Percentiles rank a stretch among this genome's conserved stretches.
These are phyloP conservation scores for Sceliomorpha sp. DNA, from an alignment of 2,888 invertebrate genomes.

Conservation along the genomic window DNA sequence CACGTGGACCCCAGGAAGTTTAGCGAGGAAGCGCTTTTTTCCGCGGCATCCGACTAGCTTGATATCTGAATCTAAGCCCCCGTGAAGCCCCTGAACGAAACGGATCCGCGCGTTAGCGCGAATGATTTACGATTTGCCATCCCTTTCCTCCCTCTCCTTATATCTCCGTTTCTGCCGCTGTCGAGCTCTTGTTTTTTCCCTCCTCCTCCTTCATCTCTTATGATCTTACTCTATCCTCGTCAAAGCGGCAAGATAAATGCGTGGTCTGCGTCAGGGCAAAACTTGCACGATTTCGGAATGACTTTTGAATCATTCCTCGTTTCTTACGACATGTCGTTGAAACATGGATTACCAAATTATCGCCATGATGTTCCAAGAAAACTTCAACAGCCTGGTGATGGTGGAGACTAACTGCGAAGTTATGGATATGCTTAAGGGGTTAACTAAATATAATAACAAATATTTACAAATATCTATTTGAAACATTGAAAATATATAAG, in stretches of 20 bases:
- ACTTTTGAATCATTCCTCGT: slow-evolving; percentile 33
- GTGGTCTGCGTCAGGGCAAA: slow-evolving; percentile 9
- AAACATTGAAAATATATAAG: too few species aligned
- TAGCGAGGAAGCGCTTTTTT: slow-evolving; percentile 69
- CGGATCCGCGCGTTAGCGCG: slow-evolving; percentile 62
- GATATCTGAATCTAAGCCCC: slow-evolving; percentile 72
- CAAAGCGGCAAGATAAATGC: slow-evolving; percentile 41
- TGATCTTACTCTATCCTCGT: slow-evolving; percentile 12
- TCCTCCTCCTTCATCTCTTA: slow-evolving; percentile 1
- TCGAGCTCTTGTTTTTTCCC: slow-evolving; percentile 5
- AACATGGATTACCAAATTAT: too few species aligned
- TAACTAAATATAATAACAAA: too few species aligned
- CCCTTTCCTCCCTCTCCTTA: slow-evolving; percentile 53
- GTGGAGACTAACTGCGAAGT: too few species aligned
- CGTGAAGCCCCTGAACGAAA: slow-evolving; percentile 70
- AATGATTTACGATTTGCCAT: slow-evolving; percentile 68
- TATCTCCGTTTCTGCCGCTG: neutral
- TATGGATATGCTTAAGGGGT: too few species aligned
- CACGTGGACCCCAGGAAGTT: slow-evolving; percentile 77
- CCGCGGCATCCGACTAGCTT: slow-evolving; percentile 58
- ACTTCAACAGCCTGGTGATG: too few species aligned
- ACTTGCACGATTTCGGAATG: slow-evolving; percentile 11
- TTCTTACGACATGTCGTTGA: too few species aligned
- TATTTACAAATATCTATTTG: too few species aligned
- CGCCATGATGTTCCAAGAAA: too few species aligned